Evolutionary conservation across 2,888 invertebrate genomes (phyloP).

Genomic region (Sicus ferrugineus): DNA sequence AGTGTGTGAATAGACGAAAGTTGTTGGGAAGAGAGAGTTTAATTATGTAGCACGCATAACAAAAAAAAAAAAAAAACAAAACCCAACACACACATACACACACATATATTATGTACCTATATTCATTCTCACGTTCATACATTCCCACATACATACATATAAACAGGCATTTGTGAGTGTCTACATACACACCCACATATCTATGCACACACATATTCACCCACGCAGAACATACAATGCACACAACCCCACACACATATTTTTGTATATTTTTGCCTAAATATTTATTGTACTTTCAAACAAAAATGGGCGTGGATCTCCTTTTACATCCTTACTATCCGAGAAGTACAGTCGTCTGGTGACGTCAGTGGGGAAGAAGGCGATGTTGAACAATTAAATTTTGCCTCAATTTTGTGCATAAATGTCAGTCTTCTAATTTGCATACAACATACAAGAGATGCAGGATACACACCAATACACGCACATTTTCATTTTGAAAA

Average conservation of each 20-base stretch:
- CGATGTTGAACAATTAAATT: conserved; percentile 45
- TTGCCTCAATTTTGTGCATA: conserved; percentile 36
- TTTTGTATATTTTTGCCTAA: neutral
- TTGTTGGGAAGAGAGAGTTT: too few species aligned
- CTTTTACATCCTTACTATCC: neutral
- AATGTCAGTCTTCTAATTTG: conserved; percentile 47
- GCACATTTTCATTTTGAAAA: too few species aligned
- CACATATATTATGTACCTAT: too few species aligned
- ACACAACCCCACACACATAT: neutral
- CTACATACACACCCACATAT: neutral
- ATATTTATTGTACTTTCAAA: too few species aligned
- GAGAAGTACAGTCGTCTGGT: too few species aligned
- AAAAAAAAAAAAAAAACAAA: conserved; percentile 9
- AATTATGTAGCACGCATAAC: conserved; percentile 16
- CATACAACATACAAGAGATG: conserved; percentile 39
- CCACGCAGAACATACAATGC: neutral
- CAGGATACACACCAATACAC: conserved; percentile 6
- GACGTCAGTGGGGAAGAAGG: neutral
- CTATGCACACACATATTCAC: neutral
- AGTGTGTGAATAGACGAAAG: too few species aligned
- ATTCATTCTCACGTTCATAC: too few species aligned
- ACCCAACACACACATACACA: too few species aligned
- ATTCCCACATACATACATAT: too few species aligned
- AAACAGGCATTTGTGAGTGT: too few species aligned
- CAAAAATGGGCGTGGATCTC: neutral